Evolutionary conservation across 2,797 vertebrate genomes (phyloP).

Genomic region (Ptychobarbus kaznakovi): DNA sequence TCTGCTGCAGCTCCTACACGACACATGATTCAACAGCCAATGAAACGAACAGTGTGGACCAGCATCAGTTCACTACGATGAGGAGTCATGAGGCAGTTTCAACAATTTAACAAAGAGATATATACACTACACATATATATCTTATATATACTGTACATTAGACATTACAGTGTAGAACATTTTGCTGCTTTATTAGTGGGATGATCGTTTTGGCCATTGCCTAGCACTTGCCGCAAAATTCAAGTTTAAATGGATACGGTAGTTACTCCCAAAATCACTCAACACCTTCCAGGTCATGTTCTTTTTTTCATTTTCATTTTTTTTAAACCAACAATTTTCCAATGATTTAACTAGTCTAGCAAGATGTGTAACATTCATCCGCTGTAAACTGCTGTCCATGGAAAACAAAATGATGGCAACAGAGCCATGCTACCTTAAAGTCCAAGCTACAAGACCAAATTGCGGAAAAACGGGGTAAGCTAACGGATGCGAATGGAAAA

Average conservation of each 20-base stretch:
- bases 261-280: conserved; percentile 73
- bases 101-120: conserved; percentile 63
- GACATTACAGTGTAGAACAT: conserved; percentile 58
- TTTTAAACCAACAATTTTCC: conserved; percentile 83
- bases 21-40: conserved; percentile 40
- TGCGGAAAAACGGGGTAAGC: conserved; percentile 68
- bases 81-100: conserved; percentile 60
- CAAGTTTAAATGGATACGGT: conserved; percentile 74
- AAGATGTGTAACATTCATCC: conserved; percentile 88
- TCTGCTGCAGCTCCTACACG: conserved; percentile 38
- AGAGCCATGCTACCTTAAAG: conserved; percentile 96
- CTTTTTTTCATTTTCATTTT: conserved; percentile 57
- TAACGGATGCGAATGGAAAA: conserved; percentile 58
- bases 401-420: conserved; percentile 80
- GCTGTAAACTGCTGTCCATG: conserved; percentile 85
- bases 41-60: conserved; percentile 63
- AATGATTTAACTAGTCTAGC: conserved; percentile 87
- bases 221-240: conserved; percentile 75
- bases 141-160: conserved; percentile 64
- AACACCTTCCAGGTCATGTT: conserved; percentile 91
- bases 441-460: conserved; percentile 88
- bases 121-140: conserved; percentile 67
- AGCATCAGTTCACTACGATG: conserved; percentile 50
- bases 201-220: conserved; percentile 69
- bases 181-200: conserved; percentile 59